phyloP scores from a whole-genome alignment of 2,797 vertebrate genomes.

The Holocentrus rufus region DNA sequence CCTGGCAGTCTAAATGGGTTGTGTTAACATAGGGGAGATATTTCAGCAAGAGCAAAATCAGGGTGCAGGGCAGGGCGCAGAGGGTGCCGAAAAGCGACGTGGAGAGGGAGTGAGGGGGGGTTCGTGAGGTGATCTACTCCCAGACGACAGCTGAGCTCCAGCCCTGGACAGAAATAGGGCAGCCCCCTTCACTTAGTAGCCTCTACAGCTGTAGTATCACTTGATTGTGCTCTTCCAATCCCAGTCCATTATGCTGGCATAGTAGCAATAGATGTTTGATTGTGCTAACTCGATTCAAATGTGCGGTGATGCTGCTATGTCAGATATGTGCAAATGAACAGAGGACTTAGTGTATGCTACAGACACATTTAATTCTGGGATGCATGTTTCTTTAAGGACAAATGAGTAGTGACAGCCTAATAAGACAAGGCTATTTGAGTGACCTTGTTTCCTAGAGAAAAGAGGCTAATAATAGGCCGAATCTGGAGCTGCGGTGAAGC shows the following conservation, averaged over 20 bases:
- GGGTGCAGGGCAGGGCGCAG: slow-evolving; percentile 12
- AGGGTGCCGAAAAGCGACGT: too few relatives aligned
- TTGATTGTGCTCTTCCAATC: slow-evolving; percentile 59
- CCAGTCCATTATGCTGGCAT: slow-evolving; percentile 43
- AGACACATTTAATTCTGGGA: slow-evolving; percentile 34
- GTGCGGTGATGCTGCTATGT: slow-evolving; percentile 20
- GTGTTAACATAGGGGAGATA: slow-evolving; percentile 24
- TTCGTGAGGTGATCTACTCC: slow-evolving; percentile 60
- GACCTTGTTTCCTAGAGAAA: slow-evolving; percentile 83
- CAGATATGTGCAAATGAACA: slow-evolving; percentile 41
- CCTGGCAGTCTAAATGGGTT: slow-evolving; percentile 13
- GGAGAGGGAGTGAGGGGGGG: slow-evolving; percentile 16
- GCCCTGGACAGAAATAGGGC: slow-evolving; percentile 79
- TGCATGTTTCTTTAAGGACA: slow-evolving; percentile 73
- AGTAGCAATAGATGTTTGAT: slow-evolving; percentile 57
- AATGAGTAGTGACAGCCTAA: slow-evolving; percentile 74
- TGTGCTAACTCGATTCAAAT: slow-evolving; percentile 37
- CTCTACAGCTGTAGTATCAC: slow-evolving; percentile 59
- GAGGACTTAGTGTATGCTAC: slow-evolving; percentile 28
- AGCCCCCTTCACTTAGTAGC: slow-evolving; percentile 65
- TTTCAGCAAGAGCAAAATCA: slow-evolving; percentile 36
- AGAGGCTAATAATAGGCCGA: slow-evolving; percentile 80
- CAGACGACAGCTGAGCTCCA: slow-evolving; percentile 81
- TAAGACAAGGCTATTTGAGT: slow-evolving; percentile 75
- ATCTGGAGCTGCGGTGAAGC: slow-evolving; percentile 75